Conservation (phyloP, 2,113 vertebrate genomes). For the Acrocephalus arundinaceus region DNA sequence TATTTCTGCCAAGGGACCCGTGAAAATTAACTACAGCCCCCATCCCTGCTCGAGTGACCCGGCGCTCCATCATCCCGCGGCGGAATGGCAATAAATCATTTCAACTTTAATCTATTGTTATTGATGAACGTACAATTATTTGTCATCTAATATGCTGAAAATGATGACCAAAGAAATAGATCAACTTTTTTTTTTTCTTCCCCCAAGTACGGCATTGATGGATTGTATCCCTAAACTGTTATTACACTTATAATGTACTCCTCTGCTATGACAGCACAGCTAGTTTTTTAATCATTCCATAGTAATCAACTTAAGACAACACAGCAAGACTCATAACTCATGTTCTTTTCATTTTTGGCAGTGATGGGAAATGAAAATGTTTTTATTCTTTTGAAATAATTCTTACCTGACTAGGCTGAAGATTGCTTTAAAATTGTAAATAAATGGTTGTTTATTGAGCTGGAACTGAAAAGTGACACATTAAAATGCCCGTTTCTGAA, state of each 20-base stretch:
- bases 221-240: slow-evolving; percentile 99
- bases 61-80: slow-evolving; percentile 81
- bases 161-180: slow-evolving; percentile 93
- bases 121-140: slow-evolving; percentile 99
- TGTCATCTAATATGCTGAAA: slow-evolving; percentile 97
- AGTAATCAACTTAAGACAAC: slow-evolving; percentile 85
- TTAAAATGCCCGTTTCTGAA: slow-evolving; percentile 77
- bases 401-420: slow-evolving; percentile 83
- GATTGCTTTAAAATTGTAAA: slow-evolving; percentile 83
- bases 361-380: slow-evolving; percentile 86
- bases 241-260: slow-evolving; percentile 96
- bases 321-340: slow-evolving; percentile 86
- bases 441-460: slow-evolving; percentile 82
- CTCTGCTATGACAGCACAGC: slow-evolving; percentile 86
- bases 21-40: slow-evolving; percentile 86
- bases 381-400: slow-evolving; percentile 82
- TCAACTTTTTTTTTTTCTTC: slow-evolving; percentile 75
- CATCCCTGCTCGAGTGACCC: slow-evolving; percentile 81
- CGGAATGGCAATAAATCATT: slow-evolving; percentile 96
- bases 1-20: slow-evolving; percentile 81
- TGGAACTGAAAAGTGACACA: slow-evolving; percentile 83
- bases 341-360: slow-evolving; percentile 84
- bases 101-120: slow-evolving; percentile 98
- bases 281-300: slow-evolving; percentile 84
- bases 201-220: slow-evolving; percentile 90